Percentiles rank a stretch among this genome's conserved stretches.
Evolutionary conservation across 2,113 vertebrate species (phyloP).

Genomic region (Nycticebus coucang): DNA sequence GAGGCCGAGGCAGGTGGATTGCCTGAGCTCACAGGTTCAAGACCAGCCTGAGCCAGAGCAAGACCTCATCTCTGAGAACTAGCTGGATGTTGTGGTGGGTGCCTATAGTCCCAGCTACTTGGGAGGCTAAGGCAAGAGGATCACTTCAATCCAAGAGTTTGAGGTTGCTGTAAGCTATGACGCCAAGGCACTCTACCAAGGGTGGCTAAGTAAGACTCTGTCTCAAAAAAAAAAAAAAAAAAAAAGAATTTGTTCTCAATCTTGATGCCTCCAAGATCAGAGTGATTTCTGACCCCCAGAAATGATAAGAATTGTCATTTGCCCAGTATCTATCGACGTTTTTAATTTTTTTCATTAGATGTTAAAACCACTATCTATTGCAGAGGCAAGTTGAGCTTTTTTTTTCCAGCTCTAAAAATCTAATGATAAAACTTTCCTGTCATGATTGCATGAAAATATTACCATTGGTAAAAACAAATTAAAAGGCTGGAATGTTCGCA

Average conservation of each 20-base stretch:
- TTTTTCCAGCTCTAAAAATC: not conserved
- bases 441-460: not conserved
- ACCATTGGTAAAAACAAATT: not conserved
- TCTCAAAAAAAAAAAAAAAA: too few relatives aligned
- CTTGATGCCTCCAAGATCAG: not conserved
- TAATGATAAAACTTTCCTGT: not conserved
- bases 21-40: too few relatives aligned
- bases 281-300: not conserved
- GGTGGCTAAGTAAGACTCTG: too few relatives aligned
- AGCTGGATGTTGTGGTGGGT: too few relatives aligned
- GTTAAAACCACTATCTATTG: not conserved
- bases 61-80: too few relatives aligned
- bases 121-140: too few relatives aligned
- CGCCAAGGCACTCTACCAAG: too few relatives aligned
- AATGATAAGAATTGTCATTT: not conserved
- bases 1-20: too few relatives aligned
- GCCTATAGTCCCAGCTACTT: too few relatives aligned
- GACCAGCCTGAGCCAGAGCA: too few relatives aligned
- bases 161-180: too few relatives aligned
- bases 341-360: slow-evolving; percentile 24
- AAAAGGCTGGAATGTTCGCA: not conserved
- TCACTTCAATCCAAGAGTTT: too few relatives aligned
- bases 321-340: not conserved
- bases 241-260: not conserved
- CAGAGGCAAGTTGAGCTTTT: slow-evolving; percentile 2